A percentile compares a stretch with the other conserved stretches of the same genome.
phyloP scores from a whole-genome alignment of 2,113 vertebrate species.

The Amazona guildingii region DNA sequence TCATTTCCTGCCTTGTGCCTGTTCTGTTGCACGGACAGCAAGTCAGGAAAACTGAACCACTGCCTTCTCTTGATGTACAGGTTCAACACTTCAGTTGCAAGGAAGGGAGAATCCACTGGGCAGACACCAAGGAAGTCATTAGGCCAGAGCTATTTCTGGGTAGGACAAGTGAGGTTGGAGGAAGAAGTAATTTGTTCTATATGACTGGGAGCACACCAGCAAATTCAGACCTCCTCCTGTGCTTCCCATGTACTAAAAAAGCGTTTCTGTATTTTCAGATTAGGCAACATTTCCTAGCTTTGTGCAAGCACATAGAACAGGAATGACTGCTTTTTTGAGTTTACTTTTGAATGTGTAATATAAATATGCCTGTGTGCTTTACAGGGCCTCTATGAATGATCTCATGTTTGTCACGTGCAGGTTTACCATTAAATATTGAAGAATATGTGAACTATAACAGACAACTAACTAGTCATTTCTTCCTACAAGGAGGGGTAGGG shows the following conservation, averaged over 20 bases:
- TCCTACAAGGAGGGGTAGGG: background rate
- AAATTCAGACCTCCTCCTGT: background rate
- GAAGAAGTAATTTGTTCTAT: background rate
- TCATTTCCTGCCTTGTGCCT: background rate
- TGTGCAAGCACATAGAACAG: background rate
- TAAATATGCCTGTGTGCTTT: background rate
- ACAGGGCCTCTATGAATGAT: background rate
- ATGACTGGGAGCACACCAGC: background rate
- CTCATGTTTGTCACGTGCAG: background rate
- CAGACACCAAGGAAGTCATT: background rate
- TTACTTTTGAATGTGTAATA: background rate
- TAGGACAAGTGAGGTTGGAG: background rate
- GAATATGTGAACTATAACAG: background rate
- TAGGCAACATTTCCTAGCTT: fast-evolving
- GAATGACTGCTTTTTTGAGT: background rate
- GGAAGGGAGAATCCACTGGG: background rate
- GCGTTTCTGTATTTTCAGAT: background rate
- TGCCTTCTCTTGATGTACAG: background rate
- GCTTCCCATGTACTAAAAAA: background rate
- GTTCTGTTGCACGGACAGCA: background rate
- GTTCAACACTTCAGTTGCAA: background rate
- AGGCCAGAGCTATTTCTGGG: background rate
- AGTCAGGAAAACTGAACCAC: background rate
- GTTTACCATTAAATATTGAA: background rate
- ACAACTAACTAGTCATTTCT: background rate